Conservation (phyloP, 2,797 vertebrate species). For the Adrianichthys oophorus region DNA sequence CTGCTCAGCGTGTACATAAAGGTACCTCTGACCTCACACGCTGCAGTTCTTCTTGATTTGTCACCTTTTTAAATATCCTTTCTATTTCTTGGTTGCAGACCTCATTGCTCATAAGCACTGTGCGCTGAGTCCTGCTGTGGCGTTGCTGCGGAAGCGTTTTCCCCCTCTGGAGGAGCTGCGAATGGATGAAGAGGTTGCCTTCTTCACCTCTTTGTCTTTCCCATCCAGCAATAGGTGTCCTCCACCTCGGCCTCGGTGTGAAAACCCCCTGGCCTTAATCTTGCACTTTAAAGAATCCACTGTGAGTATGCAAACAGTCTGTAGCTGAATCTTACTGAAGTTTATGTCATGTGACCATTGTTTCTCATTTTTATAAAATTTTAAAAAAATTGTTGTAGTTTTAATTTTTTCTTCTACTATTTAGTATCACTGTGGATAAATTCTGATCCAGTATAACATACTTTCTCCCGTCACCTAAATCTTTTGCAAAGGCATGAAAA, state of each 20-base stretch:
- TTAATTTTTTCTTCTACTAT: too few species aligned
- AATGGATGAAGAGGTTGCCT: slow-evolving; percentile 79
- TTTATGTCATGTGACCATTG: neutral
- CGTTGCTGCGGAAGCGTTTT: slow-evolving; percentile 58
- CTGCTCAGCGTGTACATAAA: slow-evolving; percentile 34
- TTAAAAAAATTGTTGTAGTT: too few species aligned
- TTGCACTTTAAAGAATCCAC: slow-evolving; percentile 70
- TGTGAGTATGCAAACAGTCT: slow-evolving; percentile 58
- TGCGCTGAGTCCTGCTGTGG: slow-evolving; percentile 31
- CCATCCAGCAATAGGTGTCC: slow-evolving; percentile 16
- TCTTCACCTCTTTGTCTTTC: slow-evolving; percentile 56
- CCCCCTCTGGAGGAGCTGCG: slow-evolving; percentile 67
- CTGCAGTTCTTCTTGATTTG: accelerated
- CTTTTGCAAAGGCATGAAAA: too few species aligned
- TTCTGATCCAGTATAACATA: too few species aligned
- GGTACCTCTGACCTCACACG: slow-evolving; percentile 32
- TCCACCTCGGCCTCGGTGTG: slow-evolving; percentile 59
- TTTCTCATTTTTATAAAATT: neutral
- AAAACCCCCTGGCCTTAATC: slow-evolving; percentile 73
- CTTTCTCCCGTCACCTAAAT: too few species aligned
- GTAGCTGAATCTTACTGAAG: neutral
- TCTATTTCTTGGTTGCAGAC: slow-evolving; percentile 31
- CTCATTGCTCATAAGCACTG: slow-evolving; percentile 28
- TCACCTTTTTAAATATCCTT: neutral
- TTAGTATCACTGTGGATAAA: too few species aligned